Evolutionary conservation across 1,140 invertebrate species (phyloP), one percentile per base, ranked within the genome.

Genomic region (Adelges cooleyi): DNA sequence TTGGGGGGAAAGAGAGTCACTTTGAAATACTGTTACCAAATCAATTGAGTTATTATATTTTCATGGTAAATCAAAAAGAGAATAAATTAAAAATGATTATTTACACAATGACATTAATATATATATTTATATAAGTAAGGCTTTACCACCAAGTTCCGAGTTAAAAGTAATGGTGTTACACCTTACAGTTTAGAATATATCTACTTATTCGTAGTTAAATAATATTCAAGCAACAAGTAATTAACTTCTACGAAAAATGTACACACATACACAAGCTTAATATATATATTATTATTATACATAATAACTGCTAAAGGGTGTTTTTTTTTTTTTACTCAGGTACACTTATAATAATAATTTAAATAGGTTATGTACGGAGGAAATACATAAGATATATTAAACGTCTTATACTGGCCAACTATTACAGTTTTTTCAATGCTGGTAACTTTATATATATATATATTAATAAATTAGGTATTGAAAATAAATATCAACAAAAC

Each of bases 341-440:
- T 62, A 62, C 56, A 62, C 5, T 33, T 33, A n/a, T 33, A 44
- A 48, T 48, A 59, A 44, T 25, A 48, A 48, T 44, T 42, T 44
- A 33, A 33, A 33, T 9, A 40, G n/a, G 27, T 62, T 62, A 62
- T 62, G 13, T 48, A 48, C 22, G 56, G 56, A 62, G 56, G 25
- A 62, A 46, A 62, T 62, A 62, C 56, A 48, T 62, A 33, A 25
- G 15, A 42, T 56, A 56, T 29, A 18, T 33, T 53, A 59, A 42
- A 22, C 27, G 38, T 59, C 40, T 38, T 38, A 44, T 62, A 62
- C 56, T 62, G 56, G 56, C 40, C 56, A 62, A 62, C 27, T 46
- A 42, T 59, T 59, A 46, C 38, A 59, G 13, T 48, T 46, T 11
- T 6, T 62, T 62, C 29, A 62, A 20, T 48, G 42, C 9, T 46